Conservation (phyloP, 2,888 invertebrate genomes). For the Heliconius sara region DNA sequence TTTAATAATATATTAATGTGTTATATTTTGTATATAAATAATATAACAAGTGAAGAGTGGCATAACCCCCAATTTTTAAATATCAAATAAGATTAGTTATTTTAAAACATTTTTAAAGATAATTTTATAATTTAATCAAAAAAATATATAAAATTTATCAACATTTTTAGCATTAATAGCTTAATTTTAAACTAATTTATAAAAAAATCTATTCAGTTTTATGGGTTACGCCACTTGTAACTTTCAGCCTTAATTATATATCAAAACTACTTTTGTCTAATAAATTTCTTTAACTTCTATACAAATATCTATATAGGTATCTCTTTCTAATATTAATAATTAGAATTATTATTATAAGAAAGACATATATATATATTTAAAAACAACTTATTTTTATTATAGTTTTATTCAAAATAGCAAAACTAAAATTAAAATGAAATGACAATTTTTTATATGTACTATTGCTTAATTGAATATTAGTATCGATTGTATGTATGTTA, state of each 20-base stretch:
- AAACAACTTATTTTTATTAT: background rate
- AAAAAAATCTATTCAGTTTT: background rate
- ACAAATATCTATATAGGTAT: background rate
- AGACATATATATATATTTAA: background rate
- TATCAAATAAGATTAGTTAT: background rate
- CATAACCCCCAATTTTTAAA: background rate
- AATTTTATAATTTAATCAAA: no score
- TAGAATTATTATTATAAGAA: no score
- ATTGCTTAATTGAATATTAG: constrained; percentile 3
- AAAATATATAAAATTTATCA: no score
- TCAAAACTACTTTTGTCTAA: background rate
- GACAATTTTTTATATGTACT: constrained; percentile 10
- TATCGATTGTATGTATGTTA: background rate
- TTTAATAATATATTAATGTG: background rate
- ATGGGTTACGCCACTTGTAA: background rate
- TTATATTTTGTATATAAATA: background rate
- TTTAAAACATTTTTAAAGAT: background rate
- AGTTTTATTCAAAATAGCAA: background rate
- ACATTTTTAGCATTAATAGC: no score
- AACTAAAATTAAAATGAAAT: background rate
- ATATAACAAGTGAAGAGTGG: background rate
- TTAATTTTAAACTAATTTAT: no score
- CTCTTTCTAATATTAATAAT: background rate
- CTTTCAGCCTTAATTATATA: background rate
- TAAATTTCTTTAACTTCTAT: background rate